These are phyloP conservation scores for Sitta carolinensis DNA, from an alignment of 2,797 vertebrate species.

Conservation along the genomic window DNA sequence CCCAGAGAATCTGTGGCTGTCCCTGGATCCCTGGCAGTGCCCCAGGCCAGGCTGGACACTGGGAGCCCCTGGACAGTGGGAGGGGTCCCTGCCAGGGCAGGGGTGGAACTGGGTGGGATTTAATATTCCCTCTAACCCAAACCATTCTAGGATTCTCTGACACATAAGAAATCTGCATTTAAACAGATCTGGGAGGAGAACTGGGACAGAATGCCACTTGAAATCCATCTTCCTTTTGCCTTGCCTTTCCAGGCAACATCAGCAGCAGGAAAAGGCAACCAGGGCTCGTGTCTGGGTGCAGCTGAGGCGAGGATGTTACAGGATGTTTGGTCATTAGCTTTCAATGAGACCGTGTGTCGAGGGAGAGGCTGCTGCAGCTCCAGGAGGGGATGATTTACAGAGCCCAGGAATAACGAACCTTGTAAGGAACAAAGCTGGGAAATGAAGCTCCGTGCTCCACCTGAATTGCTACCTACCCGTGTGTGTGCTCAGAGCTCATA, in stretches of 20 bases:
- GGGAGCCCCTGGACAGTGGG: neutral
- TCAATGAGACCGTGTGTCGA: neutral
- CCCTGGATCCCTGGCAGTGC: neutral
- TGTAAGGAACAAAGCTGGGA: conserved; percentile 45
- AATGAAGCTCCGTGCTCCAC: conserved; percentile 25
- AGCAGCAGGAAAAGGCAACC: neutral
- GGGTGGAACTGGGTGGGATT: accelerated
- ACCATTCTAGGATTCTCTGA: neutral
- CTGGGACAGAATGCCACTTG: neutral
- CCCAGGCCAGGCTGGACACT: neutral
- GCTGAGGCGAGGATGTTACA: neutral
- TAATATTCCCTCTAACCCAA: neutral
- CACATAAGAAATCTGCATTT: neutral
- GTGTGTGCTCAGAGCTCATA: conserved; percentile 31
- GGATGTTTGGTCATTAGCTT: conserved; percentile 39
- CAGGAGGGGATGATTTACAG: conserved; percentile 29
- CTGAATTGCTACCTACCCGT: conserved; percentile 17
- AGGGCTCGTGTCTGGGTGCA: neutral
- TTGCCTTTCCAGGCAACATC: neutral
- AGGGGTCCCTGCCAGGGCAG: neutral
- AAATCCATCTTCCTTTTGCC: neutral
- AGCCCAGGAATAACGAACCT: conserved; percentile 3
- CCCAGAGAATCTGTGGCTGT: neutral
- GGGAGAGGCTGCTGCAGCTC: neutral
- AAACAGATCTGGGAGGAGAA: neutral